Base-by-base conservation (phyloP, 1,140 invertebrate genomes). In the Araneus ventricosus region DNA sequence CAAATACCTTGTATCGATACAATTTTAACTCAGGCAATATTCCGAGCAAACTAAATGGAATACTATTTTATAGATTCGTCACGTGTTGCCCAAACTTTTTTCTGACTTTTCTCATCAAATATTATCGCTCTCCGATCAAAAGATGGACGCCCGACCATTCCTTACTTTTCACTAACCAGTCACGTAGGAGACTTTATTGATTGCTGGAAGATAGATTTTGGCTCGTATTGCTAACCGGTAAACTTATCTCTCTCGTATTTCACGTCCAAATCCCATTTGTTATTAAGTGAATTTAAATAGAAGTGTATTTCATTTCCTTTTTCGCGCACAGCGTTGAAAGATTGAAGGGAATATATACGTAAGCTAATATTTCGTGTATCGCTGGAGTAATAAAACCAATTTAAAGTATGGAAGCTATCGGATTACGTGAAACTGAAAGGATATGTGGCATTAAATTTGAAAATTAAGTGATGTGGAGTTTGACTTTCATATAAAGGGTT, bases 111-210 rank as follows among this genome's bases (percentile, higher is more conserved):
- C 67, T 75, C 67, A 75, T 75, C 67, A 75, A 75, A 34, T 34
- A 30, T 75, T 75, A 75, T 34, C 27, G 67, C 30, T 75, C 67
- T 20, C 17, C 17, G 27, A 82, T 75, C 27, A 82, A 82, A 82
- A 82, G 80, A 82, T 82, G n/a, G 80, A 45, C n/a, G 39, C 27
- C 41, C 80, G 17, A 24, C 80, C 39, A 82, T 45, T 82, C 27
- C 80, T 82, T 52, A 82, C 39, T 82, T 82, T 82, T 52, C 41
- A 82, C 80, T 52, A 82, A 82, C 80, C 37, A 41, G 39, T 82
- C 80, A 82, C 80, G 80, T 82, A 82, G 39, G 24, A 14, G 37
- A 24, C 24, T 41, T 82, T 82, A 82, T 82, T 82, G 80, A 82
- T 82, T 45, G 37, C 39, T 27, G 1, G 2, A 8, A 82, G 37